Base-by-base conservation (phyloP, 30 jellyfish, hydroid and myxozoan species). In the Catostylus mosaicus region DNA sequence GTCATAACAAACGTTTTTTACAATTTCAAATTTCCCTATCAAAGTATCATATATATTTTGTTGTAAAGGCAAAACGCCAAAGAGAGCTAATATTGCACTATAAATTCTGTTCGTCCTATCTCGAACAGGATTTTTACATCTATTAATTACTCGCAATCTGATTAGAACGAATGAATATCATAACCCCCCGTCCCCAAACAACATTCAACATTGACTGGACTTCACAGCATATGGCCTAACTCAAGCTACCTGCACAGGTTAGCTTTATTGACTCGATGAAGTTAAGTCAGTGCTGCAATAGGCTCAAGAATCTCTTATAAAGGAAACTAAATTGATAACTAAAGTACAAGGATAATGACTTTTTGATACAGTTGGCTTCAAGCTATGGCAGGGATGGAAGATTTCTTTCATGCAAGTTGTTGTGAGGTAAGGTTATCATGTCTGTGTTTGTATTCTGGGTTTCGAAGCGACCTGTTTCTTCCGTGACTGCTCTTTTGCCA, bases 331-430 rank as follows among this genome's bases (percentile, higher is more conserved):
- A 18, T 27, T 50, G 63, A 16, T 50, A 18, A 50, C 20, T 50
- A 50, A 50, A 16, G 19, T 5, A 18, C 5, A 27, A 50, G 5
- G 19, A 10, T 23, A 8, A 50, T 50, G 5, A 50, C 5, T 1
- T 6, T 59, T 59, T 43, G 64, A 5, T 9, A 1, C 3, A 18
- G 22, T 20, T 36, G 24, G 59, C 14, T 38, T 22, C 63, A 16
- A 64, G 4, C 35, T 5, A 36, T 68, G 80, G 35, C 64, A 18
- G 66, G 66, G 11, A 82, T 82, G 86, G 92, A 82, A 26, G 76
- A 69, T 18, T 82, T 66, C 43, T 74, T 52, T 31, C 92, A 82
- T 19, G 51, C 67, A 74, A 82, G 92, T 32, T 82, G 92, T 29
- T 82, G 92, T 40, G 92, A 82, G 92, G 92, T 82, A 46, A 52